Evolutionary conservation across 2,888 invertebrate genomes (phyloP), one percentile per base, ranked within the genome.

Genomic region (Druceiella hillmani): DNA sequence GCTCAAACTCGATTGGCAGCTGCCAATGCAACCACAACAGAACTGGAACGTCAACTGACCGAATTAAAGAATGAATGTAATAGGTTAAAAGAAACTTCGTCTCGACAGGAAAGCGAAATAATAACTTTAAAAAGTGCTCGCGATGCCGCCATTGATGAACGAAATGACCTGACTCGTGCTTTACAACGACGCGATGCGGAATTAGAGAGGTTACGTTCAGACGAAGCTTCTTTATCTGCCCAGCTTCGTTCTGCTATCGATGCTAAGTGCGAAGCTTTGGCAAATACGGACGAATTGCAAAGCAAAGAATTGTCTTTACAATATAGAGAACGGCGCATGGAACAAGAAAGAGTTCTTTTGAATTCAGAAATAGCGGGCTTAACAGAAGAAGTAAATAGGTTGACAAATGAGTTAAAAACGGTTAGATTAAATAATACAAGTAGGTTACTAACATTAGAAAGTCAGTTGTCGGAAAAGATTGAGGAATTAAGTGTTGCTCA

Each of bases 201-300:
- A 68, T 61, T 87, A 25, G 84, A 87, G 55, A 74, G 83, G 34
- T 60, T 87, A 40, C 80, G 79, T 50, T 69, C 77, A 3, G 89
- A 85, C 58, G 64, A 87, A 44, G 67, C 73, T 29, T 66, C 78
- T 2, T 64, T 89, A 35, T 78, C 83, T n/a, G 75, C 78, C 49
- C 88, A 90, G 61, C 60, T 93, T 20, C 78, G 83, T 50, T 60
- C 75, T 33, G 84, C 90, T 13, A 81, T 88, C 43, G 77, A 80
- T 50, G 78, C 85, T 2, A 92, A 91, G 67, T 89, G 87, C 65
- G 87, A 90, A 62, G 87, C 88, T 1, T 60, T 90, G 33, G 79
- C 83, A 4, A 77, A 84, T 47, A 74, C 82, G 41, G 87, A 90
- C 61, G 91, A 91, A 64, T 75, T 89, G 24, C 79, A 83, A 51